Evolutionary conservation across 2,888 invertebrate species (phyloP), one percentile per base, ranked within the genome.

Genomic region (Lucinisca nassula): DNA sequence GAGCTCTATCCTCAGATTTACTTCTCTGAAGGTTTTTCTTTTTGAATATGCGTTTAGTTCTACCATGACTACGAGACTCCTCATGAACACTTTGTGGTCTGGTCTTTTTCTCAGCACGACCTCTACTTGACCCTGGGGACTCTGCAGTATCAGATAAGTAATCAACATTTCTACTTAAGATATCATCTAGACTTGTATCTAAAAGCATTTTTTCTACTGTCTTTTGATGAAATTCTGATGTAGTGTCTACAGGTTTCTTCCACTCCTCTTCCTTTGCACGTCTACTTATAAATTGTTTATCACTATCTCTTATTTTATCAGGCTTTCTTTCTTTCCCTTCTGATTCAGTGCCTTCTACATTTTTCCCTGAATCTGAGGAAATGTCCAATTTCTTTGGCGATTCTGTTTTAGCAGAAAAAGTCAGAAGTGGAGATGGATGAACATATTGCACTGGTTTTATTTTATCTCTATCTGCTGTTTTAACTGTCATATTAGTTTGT

Each of bases 141-240:
- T 88, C 88, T 30, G 84, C 87, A 32, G 86, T 17, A 37, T 90
- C 90, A 81, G 87, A 87, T 45, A 90, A 61, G 76, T 88, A 90
- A 38, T 90, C 90, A 45, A 87, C 83, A 85, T 90, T 90, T 51
- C 83, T 82, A 58, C 86, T 77, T 32, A 90, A 76, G 51, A 90
- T 90, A 79, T 90, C 90, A 82, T 90, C 90, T 6, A 90, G 58
- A 79, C 82, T 90, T 49, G 90, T 81, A 38, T 90, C 90, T 74
- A 86, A 78, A 8, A 90, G 40, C 14, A 77, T 40, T 51, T 58
- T 89, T 27, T 86, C 89, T 30, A 79, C 67, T 3, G 67, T 67
- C 67, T 67, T 67, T 67, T 67, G 32, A 67, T 67, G 67, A 35
- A 67, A 67, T 35, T 67, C 67, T 35, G 67, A 67, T 12, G 35